Conservation (phyloP, 2,888 invertebrate genomes). For the Leucophenga maculata region DNA sequence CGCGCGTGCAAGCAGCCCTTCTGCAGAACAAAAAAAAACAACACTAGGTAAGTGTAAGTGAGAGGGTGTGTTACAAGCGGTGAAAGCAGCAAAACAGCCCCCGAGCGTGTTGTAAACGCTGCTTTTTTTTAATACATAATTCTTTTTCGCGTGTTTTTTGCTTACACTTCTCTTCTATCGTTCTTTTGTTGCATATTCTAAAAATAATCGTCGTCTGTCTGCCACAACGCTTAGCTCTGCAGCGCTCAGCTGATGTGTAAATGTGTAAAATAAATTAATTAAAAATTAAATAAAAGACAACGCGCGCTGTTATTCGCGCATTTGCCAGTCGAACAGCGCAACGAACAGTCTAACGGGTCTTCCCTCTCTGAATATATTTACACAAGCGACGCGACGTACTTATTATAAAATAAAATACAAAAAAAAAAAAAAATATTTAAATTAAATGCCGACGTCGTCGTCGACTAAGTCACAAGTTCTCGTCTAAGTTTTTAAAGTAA, state of each 20-base stretch:
- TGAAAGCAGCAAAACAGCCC: no score
- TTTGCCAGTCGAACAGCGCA: constrained; percentile 10
- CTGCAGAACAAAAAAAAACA: no score
- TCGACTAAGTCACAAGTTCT: background rate
- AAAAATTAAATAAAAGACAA: constrained; percentile 5
- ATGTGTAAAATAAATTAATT: constrained; percentile 8
- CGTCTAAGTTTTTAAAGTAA: background rate
- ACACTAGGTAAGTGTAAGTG: no score
- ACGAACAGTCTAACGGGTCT: constrained; percentile 3
- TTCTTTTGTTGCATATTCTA: background rate
- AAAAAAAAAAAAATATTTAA: constrained; percentile 1
- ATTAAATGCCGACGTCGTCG: background rate
- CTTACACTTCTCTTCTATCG: background rate
- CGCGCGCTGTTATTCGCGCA: constrained; percentile 5
- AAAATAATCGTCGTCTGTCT: constrained; percentile 3
- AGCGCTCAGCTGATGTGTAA: constrained; percentile 1
- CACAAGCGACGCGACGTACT: no score
- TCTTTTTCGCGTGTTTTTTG: no score
- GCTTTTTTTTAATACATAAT: no score
- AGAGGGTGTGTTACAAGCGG: no score
- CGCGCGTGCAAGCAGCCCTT: no score
- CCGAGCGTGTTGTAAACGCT: no score
- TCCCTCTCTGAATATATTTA: no score
- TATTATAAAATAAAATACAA: background rate
- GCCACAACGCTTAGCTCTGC: no score